A percentile compares a stretch with the other conserved stretches of the same genome.
Conservation (phyloP, 2,888 invertebrate genomes). For the Hyposoter didymator region DNA sequence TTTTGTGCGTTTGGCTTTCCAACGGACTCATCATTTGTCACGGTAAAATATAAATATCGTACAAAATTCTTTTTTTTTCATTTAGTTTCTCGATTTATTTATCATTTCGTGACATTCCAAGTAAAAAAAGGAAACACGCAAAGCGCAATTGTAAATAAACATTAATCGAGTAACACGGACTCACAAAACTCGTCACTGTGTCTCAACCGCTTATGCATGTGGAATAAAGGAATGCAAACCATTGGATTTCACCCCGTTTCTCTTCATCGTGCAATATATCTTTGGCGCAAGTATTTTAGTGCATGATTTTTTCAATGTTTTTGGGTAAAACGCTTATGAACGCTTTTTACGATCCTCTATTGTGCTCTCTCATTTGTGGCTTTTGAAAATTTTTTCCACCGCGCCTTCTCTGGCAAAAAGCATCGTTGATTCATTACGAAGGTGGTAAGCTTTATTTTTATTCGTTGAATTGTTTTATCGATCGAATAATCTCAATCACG, state of each 20-base stretch:
- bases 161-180: conserved; percentile 1
- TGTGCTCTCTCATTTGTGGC: neutral
- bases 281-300: neutral
- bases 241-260: conserved; percentile 1
- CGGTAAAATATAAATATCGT: neutral
- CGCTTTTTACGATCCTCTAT: neutral
- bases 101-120: neutral
- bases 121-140: neutral
- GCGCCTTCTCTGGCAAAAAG: neutral
- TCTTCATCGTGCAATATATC: neutral
- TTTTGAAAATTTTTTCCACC: neutral
- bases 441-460: neutral
- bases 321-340: conserved; percentile 1
- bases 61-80: neutral
- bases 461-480: neutral
- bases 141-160: neutral
- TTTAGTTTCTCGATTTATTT: neutral
- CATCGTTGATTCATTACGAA: neutral
- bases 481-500: neutral
- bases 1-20: conserved; percentile 27
- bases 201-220: conserved; percentile 4
- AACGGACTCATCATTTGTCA: conserved; percentile 23
- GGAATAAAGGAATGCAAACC: neutral
- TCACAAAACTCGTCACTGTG: neutral
- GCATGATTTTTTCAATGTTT: conserved; percentile 1